Evolutionary conservation across 1,140 invertebrate genomes (phyloP).

Genomic region (Leptopilina clavipes): DNA sequence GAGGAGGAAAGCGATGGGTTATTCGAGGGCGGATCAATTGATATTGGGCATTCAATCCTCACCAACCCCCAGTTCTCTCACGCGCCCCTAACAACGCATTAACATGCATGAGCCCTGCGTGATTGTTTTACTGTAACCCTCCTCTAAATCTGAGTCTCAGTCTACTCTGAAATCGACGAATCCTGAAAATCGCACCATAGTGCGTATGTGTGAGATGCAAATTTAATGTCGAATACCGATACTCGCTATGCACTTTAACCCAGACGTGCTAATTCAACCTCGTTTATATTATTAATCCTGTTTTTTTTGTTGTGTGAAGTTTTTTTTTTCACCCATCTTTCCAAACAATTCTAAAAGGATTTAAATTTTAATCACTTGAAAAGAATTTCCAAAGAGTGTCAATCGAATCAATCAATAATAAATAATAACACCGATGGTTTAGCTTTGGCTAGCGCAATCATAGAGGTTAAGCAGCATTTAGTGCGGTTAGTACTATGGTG

Average conservation of each 20-base stretch:
- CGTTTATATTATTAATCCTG: neutral
- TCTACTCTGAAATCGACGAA: constrained; percentile 57
- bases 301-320: neutral
- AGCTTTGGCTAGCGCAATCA: no score
- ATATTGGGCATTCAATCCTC: constrained; percentile 74
- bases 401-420: no score
- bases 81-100: constrained; percentile 73
- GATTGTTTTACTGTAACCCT: constrained; percentile 74
- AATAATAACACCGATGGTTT: no score
- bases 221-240: constrained; percentile 69
- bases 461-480: no score
- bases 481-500: no score
- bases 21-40: constrained; percentile 66
- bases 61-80: constrained; percentile 66
- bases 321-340: no score
- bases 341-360: neutral
- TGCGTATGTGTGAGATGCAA: constrained; percentile 64
- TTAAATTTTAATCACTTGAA: no score
- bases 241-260: constrained; percentile 23
- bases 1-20: constrained; percentile 50
- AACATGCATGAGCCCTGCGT: constrained; percentile 75
- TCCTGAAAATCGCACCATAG: constrained; percentile 56
- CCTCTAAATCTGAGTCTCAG: constrained; percentile 68
- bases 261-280: neutral
- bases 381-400: no score